Percentiles rank a stretch among this genome's conserved stretches.
Evolutionary conservation across 2,888 invertebrate genomes (phyloP).

Genomic region (Marronus borbonicus): DNA sequence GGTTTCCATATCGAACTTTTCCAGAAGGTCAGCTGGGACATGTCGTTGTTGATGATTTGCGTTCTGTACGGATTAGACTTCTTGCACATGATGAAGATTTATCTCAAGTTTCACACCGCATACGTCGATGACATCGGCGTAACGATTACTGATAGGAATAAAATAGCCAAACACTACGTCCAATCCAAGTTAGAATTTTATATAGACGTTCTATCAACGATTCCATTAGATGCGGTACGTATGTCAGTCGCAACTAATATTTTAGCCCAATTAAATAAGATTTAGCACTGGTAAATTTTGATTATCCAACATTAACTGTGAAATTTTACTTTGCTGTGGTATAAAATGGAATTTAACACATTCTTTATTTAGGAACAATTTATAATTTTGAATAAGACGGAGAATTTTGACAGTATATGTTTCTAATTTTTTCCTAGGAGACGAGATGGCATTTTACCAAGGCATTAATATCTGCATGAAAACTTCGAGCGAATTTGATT

Average conservation of each 20-base stretch:
- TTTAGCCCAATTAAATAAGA: too few species aligned
- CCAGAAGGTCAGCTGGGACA: slow-evolving; percentile 37
- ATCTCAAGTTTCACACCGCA: slow-evolving; percentile 55
- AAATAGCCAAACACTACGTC: slow-evolving; percentile 55
- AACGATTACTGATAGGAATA: slow-evolving; percentile 51
- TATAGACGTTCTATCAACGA: slow-evolving; percentile 51
- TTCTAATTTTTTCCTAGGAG: too few species aligned
- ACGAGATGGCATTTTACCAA: too few species aligned
- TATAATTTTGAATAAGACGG: too few species aligned
- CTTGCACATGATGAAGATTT: slow-evolving; percentile 55
- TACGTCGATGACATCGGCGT: slow-evolving; percentile 57
- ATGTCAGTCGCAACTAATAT: background rate
- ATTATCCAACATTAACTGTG: too few species aligned
- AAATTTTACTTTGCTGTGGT: too few species aligned
- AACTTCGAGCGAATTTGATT: too few species aligned
- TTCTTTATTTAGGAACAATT: too few species aligned
- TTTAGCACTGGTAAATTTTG: too few species aligned
- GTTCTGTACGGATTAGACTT: slow-evolving; percentile 55
- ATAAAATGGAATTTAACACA: too few species aligned
- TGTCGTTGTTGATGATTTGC: background rate
- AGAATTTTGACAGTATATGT: too few species aligned
- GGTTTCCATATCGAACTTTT: slow-evolving; percentile 46
- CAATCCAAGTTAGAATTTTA: slow-evolving; percentile 52
- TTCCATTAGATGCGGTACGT: slow-evolving; percentile 55
- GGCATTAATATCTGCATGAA: too few species aligned